Percentiles rank a stretch among this genome's conserved stretches.
Evolutionary conservation across 2,797 vertebrate genomes (phyloP).

Genomic region (Phalanger gymnotis): DNA sequence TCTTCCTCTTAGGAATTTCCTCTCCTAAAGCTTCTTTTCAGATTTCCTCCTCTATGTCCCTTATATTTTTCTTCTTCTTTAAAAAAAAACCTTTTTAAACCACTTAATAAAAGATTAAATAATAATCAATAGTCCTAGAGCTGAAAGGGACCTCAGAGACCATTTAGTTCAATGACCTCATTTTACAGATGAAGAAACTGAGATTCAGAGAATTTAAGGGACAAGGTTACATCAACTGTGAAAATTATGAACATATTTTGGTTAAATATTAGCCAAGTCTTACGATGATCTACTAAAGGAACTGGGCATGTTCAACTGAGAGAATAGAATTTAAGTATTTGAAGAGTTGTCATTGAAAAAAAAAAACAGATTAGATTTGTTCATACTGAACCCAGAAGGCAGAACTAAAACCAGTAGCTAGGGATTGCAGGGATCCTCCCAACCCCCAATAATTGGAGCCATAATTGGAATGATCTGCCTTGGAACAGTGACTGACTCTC

Average conservation of each 20-base stretch:
- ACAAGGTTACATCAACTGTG: background rate
- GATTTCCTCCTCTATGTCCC: background rate
- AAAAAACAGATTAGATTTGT: background rate
- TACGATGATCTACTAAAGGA: background rate
- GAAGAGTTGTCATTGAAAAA: background rate
- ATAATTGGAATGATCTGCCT: slow-evolving; percentile 54
- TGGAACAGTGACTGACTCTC: background rate
- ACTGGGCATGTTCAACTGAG: background rate
- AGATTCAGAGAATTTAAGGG: slow-evolving; percentile 42
- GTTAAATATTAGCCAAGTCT: background rate
- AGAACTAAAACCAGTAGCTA: slow-evolving; percentile 45
- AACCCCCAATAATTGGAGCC: background rate
- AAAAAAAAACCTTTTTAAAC: background rate
- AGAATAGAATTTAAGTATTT: background rate
- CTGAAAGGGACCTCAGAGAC: background rate
- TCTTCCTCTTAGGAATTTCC: background rate
- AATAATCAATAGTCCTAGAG: background rate
- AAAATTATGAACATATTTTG: background rate
- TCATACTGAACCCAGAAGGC: background rate
- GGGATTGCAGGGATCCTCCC: slow-evolving; percentile 40
- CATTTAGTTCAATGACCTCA: background rate
- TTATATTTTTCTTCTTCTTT: background rate
- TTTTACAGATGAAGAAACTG: slow-evolving; percentile 12
- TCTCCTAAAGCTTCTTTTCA: background rate
- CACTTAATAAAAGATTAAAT: background rate